Base-by-base conservation (phyloP, 2,888 invertebrate species). In the Podabrus alpinus region DNA sequence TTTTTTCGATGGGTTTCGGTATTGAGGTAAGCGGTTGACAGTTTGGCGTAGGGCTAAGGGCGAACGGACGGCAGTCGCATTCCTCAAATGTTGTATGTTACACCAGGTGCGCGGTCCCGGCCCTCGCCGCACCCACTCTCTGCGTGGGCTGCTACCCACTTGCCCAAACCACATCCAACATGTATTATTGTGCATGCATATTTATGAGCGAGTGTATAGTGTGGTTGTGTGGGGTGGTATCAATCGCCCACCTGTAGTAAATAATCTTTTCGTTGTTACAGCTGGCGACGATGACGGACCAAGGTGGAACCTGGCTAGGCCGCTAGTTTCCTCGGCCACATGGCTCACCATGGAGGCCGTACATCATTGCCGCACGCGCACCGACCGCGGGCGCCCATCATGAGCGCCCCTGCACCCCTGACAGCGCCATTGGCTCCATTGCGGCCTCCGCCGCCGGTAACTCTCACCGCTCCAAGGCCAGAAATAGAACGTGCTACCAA, bases 401-500 rank as follows among this genome's bases (percentile, higher is more conserved):
- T 89, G 88, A 88, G 86, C 86, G 86, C 85, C 84, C 85, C 87
- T 83, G 88, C 89, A 86, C 89, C 90, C 81, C 87, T 90, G 85
- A 91, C 90, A 85, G 89, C 90, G 80, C 89, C 89, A 19, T 84
- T 88, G 78, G 86, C 87, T 72, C 88, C 88, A 66, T 84, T 90
- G 87, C 89, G 87, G 84, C 80, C 87, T 82, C 80, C 84, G 81
- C 79, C 86, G 84, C 82, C 81, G 79, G 92, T 92, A 77, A 89
- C 90, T 76, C 88, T 92, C 77, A 87, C 89, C 74, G 89, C 89
- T 88, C 96, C 96, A 83, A 91, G 97, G 86, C 96, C 96, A 83
- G 94, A 95, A 88, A 92, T 91, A 86, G 96, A 96, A 87, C 91
- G 97, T 86, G 92, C 93, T 87, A 92, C 93, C 87, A 97, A 97